These are phyloP conservation scores for Polymixis lichenea DNA, from an alignment of 2,888 invertebrate species.

Conservation along the genomic window DNA sequence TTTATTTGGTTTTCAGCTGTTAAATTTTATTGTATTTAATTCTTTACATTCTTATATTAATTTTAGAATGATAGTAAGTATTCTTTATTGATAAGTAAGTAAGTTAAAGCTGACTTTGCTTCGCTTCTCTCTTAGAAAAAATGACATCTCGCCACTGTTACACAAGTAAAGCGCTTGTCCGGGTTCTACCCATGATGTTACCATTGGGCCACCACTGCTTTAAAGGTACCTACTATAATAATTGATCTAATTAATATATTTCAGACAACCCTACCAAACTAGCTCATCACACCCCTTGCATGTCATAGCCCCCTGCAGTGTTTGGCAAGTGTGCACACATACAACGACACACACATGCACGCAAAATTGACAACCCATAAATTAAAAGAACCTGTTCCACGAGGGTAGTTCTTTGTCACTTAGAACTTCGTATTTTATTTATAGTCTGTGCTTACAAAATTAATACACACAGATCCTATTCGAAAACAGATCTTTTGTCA, in stretches of 20 bases:
- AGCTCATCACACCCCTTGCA: constrained; percentile 83
- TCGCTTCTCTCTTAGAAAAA: no score
- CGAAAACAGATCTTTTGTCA: constrained; percentile 21
- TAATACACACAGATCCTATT: constrained; percentile 11
- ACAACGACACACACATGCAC: constrained; percentile 61
- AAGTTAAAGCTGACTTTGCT: no score
- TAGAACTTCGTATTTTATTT: constrained; percentile 69
- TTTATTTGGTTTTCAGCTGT: no score
- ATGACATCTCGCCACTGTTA: no score
- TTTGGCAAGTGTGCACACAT: constrained; percentile 81
- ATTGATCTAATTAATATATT: background rate
- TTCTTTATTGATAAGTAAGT: no score
- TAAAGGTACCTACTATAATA: no score
- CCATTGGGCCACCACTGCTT: no score
- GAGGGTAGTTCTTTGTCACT: constrained; percentile 83
- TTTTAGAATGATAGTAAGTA: no score
- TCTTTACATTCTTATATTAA: no score
- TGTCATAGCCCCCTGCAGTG: constrained; percentile 81
- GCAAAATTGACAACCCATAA: constrained; percentile 85
- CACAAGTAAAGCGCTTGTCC: no score
- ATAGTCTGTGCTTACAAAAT: constrained; percentile 55
- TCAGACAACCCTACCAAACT: constrained; percentile 79
- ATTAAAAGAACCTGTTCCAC: constrained; percentile 87
- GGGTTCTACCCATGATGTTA: no score
- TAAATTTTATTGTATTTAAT: no score